Base-by-base conservation (phyloP, 2,888 invertebrate species). In the Alsophila aescularia region DNA sequence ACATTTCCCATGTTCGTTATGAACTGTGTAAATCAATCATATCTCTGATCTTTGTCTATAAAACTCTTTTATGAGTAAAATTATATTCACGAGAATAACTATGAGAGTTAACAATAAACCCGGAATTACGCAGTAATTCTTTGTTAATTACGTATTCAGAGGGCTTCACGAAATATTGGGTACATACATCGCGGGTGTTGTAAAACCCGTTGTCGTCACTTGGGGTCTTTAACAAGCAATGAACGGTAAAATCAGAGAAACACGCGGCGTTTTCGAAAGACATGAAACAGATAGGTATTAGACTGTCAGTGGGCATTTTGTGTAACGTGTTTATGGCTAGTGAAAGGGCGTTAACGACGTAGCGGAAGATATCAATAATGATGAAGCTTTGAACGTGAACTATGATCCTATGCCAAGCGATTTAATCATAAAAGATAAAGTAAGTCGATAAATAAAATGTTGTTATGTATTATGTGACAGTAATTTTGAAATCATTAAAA, bases 11-110 rank as follows among this genome's bases (percentile, higher is more conserved):
- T 43, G 14, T 40, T 37, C 58, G 32, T 55, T 58, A 64, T 56
- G 44, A 56, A 58, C 21, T 49, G 55, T 53, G 51, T 65, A 65
- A 60, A 63, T 62, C 55, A 65, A 61, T 58, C 59, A 52, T 52
- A 52, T 29, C 49, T 51, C 52, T 53, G 62, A 65, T 61, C 44
- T 58, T 54, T 18, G 13, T 42, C 37, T 41, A 35, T 60, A 47
- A 57, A 60, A 41, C 39, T 54, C 32, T 48, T 52, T 61, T 52
- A 62, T 42, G 54, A 48, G 32, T n/a, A 8, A 44, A 52, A 59
- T 53, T 36, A 34, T 54, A 24, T 7, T 5, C 24, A 24, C 24
- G n/a, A 24, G 24, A 24, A 24, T 24, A 24, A 24, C 24, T 5
- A 24, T 7, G 5, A 24, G 24, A 7, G 24, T 2, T 24, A 24